Base-by-base conservation (phyloP, 2,797 vertebrate genomes). In the Pseudocheirus occidentalis region DNA sequence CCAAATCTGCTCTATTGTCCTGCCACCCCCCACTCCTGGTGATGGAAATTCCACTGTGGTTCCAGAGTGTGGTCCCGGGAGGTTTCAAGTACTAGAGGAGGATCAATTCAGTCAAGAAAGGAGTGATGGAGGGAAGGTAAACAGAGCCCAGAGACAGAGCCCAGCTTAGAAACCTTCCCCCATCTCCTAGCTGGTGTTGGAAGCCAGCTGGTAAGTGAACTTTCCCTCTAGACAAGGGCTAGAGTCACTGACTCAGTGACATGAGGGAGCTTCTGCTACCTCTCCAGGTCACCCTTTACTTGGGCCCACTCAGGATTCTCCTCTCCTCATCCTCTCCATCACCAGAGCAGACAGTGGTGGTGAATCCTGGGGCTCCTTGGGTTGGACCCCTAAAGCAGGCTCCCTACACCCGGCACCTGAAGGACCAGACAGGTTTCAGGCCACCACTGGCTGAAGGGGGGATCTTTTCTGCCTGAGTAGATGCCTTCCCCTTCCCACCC, bases 391-490 rank as follows among this genome's bases (percentile, higher is more conserved):
- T 93, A 55, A 46, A 28, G n/a, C 53, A 73, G 58, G 46, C 0
- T 0, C 2, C 5, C 16, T 16, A 16, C 31, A 5, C 59, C 58
- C 59, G 31, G 29, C 13, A 0, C 58, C 10, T 31, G 11, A 34
- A 62, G 59, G 59, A 3, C 58, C 12, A 29, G 28, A 12, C 11
- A 59, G 58, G 58, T 0, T 31, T 31, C 29, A 59, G 29, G 31
- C 13, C 4, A 1, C 59, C 1, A 2, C 1, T 14, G 34, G 14
- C 34, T 40, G 18, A 40, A 24, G 18, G 0, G 16, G 7, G 18
- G 66, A 1, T 9, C 66, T 13, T 24, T 18, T 46, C 21, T 10
- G 21, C n/a, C n/a, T 4, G 34, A 66, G 59, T 62, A 14, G 34
- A 4, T 13, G 59, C 59, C 4, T 24, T 40, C 34, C 34, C 10